Base-by-base conservation (phyloP, 2,797 vertebrate genomes). In the Discoglossus pictus region DNA sequence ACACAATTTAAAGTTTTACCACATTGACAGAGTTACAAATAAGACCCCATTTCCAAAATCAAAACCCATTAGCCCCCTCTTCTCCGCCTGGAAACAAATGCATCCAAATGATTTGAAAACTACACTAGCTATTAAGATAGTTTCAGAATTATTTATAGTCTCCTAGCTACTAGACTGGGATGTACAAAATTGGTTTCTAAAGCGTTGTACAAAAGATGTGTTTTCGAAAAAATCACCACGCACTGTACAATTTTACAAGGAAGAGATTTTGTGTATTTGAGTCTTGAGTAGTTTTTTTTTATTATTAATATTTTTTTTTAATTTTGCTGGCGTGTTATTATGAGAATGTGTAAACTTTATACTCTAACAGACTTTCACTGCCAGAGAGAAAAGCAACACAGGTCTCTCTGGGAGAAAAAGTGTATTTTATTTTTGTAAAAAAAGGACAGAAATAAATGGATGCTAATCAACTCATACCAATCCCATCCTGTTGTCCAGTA, bases 241-340 rank as follows among this genome's bases (percentile, higher is more conserved):
- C 92, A 92, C 94, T 98, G 91, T 98, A 98, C 94, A 98, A 95
- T 91, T 98, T 93, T 95, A 96, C 92, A 97, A 88, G 89, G 90
- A 89, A 88, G 87, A 88, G 82, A 86, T 86, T 86, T 83, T 89
- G 87, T 89, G 85, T 87, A 87, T 89, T 87, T 80, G 82, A 82
- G 81, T 89, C 83, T 87, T 83, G 82, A 86, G 83, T 84, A 82
- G 90, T 88, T 87, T 80, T 80, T 83, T 82, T 88, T 83, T 87
- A 80, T 83, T n/a, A n/a, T n/a, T n/a, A n/a, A n/a, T n/a, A n/a
- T 88, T 83, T 85, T 81, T 90, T 87, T 89, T 88, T 89, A 84
- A 87, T 86, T 82, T 85, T 86, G 87, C 87, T 90, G 84, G 89
- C 79, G 80, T 83, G 88, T 83, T 84, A 88, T 84, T 82, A 84